Evolutionary conservation across 2,797 vertebrate species (phyloP).

Genomic region (Lindbergichthys nudifrons): DNA sequence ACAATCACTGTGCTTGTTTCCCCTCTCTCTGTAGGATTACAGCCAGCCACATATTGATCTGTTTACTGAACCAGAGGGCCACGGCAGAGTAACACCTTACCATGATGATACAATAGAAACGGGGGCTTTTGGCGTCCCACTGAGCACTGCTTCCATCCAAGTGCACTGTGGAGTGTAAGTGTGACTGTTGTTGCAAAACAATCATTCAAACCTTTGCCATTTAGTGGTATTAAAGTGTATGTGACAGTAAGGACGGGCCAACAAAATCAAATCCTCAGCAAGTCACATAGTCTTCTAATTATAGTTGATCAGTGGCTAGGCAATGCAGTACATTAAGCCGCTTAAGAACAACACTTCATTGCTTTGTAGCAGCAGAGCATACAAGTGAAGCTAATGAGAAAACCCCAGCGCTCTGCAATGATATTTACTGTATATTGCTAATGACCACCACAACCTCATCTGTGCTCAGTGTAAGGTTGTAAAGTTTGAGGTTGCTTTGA

Average conservation of each 20-base stretch:
- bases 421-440: constrained; percentile 15
- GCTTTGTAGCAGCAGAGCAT: background rate
- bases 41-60: constrained; percentile 91
- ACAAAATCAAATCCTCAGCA: constrained; percentile 3
- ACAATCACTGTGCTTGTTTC: constrained; percentile 36
- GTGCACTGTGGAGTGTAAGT: constrained; percentile 95
- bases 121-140: constrained; percentile 86
- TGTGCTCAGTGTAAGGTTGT: background rate
- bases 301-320: constrained; percentile 26
- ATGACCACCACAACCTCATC: constrained; percentile 2
- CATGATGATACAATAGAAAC: constrained; percentile 90
- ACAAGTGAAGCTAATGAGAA: constrained; percentile 16
- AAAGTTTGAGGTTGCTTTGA: constrained; percentile 11
- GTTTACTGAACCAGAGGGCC: constrained; percentile 91
- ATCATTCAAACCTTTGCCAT: background rate
- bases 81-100: constrained; percentile 87
- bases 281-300: background rate
- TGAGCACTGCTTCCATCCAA: constrained; percentile 92
- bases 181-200: constrained; percentile 2
- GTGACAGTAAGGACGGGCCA: background rate
- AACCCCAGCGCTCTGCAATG: constrained; percentile 4
- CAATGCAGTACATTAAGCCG: background rate
- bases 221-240: background rate
- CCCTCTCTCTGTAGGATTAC: constrained; percentile 87
- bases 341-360: background rate